phyloP scores from a whole-genome alignment of 2,113 vertebrate species.

The Atherinomorus stipes region DNA sequence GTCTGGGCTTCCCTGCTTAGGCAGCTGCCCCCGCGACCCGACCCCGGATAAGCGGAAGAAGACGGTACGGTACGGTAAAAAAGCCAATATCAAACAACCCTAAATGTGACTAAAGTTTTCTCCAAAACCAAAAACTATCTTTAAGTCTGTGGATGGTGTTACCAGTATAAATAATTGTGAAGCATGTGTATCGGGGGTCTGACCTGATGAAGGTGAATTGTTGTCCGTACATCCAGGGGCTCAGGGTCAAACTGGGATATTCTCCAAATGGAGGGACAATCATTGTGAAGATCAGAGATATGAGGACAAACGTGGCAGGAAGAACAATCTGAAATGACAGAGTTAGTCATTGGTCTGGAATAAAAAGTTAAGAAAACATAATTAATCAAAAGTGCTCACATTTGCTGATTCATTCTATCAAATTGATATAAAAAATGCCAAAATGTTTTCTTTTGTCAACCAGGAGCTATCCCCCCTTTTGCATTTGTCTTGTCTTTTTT shows the following conservation, averaged over 20 bases:
- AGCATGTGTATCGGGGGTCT: neutral
- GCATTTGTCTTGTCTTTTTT: too few relatives aligned
- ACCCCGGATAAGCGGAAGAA: too few relatives aligned
- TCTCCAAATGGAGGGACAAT: constrained; percentile 95
- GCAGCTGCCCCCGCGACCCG: too few relatives aligned
- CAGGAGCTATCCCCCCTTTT: neutral
- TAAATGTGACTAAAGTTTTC: too few relatives aligned
- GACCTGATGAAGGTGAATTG: constrained; percentile 96
- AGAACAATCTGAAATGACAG: constrained; percentile 87
- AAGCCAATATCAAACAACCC: too few relatives aligned
- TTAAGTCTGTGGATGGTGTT: neutral
- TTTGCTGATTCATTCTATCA: neutral
- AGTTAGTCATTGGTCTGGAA: neutral
- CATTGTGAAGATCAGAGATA: constrained; percentile 90
- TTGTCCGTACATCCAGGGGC: constrained; percentile 95
- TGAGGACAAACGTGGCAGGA: constrained; percentile 91
- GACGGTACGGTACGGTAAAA: too few relatives aligned
- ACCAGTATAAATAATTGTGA: neutral
- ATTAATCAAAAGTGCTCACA: neutral
- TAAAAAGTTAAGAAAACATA: neutral
- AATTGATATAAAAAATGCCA: neutral
- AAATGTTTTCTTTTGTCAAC: neutral
- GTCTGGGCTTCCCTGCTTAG: too few relatives aligned
- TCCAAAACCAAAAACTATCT: too few relatives aligned
- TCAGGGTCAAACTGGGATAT: constrained; percentile 91